Base-by-base conservation (phyloP, 2,888 invertebrate species). In the Anticlea derivata region DNA sequence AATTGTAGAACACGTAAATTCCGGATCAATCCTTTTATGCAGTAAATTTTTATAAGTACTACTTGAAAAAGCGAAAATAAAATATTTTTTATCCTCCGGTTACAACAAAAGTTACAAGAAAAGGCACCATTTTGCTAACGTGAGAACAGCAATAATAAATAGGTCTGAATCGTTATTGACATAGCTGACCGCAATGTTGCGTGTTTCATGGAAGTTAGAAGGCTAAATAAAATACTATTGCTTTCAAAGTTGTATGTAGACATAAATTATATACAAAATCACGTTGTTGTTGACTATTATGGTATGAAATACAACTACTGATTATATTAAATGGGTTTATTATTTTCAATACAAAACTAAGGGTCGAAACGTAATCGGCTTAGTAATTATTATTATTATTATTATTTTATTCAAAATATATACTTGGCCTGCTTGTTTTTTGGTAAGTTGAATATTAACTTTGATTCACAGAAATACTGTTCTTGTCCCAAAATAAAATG, bases 151-250 rank as follows among this genome's bases (percentile, higher is more conserved):
- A 60, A 66, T 73, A 70, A 64, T 61, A 3, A 50, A 30, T 38
- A 29, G 10, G 10, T 47, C 61, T 66, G 63, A 65, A 72, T 69
- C 57, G 65, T 72, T 72, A 74, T 71, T 71, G 72, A 71, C 68
- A 71, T 72, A 71, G 68, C 59, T 69, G 59, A 67, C 53, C 60
- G 59, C 64, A 46, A 58, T 30, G 58, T 80, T 67, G 79, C 80
- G 78, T 82, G 81, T 52, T 60, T 56, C 74, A 75, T 69, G 75
- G 56, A 73, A 71, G 67, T 70, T 66, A 70, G 67, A 63, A 55
- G 55, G 59, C 63, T 50, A 61, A 66, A 67, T 66, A 69, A 75
- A 67, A 63, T 65, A 65, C 50, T 63, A 64, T 73, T 69, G 60
- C 66, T 59, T 68, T 64, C 62, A 67, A 71, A 70, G 66, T 50